Conservation (phyloP, 2,888 invertebrate genomes). For the Trichopoda pennipes region DNA sequence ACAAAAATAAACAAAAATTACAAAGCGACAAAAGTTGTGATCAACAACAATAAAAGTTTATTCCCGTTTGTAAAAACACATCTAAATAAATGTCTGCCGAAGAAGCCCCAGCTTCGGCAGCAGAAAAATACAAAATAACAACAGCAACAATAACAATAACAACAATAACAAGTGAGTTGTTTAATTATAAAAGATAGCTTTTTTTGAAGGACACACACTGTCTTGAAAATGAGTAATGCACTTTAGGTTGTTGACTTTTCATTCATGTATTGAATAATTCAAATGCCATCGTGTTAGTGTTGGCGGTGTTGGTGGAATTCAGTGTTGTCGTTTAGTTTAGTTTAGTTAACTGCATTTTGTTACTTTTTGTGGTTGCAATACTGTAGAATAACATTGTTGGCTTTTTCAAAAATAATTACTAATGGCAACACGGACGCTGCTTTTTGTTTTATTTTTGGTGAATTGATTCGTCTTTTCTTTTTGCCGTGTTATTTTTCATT, state of each 20-base stretch:
- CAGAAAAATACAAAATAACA: slow-evolving; percentile 46
- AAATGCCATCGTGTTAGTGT: slow-evolving; percentile 30
- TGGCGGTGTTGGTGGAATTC: slow-evolving; percentile 38
- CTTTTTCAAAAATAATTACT: background rate
- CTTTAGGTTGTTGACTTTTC: slow-evolving; percentile 77
- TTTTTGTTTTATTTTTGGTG: background rate
- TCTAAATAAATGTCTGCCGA: slow-evolving; percentile 20
- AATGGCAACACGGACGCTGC: background rate
- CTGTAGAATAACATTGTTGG: background rate
- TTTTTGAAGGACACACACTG: slow-evolving; percentile 79
- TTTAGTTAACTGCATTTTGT: background rate
- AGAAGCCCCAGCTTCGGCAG: slow-evolving; percentile 12
- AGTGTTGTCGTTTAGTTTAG: background rate
- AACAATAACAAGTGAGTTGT: slow-evolving; percentile 58
- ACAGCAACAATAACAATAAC: slow-evolving; percentile 5
- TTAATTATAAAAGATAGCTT: slow-evolving; percentile 75
- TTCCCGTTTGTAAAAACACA: slow-evolving; percentile 33
- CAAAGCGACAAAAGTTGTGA: slow-evolving; percentile 2
- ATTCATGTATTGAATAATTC: slow-evolving; percentile 48
- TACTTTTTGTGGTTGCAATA: background rate
- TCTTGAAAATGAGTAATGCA: slow-evolving; percentile 79
- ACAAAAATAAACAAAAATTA: background rate
- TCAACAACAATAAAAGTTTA: slow-evolving; percentile 26
- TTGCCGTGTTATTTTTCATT: background rate
- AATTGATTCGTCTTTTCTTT: background rate